Percentiles rank a stretch among this genome's conserved stretches.
phyloP scores from a whole-genome alignment of 2,888 invertebrate genomes.

The Caenorhabditis uteleia region DNA sequence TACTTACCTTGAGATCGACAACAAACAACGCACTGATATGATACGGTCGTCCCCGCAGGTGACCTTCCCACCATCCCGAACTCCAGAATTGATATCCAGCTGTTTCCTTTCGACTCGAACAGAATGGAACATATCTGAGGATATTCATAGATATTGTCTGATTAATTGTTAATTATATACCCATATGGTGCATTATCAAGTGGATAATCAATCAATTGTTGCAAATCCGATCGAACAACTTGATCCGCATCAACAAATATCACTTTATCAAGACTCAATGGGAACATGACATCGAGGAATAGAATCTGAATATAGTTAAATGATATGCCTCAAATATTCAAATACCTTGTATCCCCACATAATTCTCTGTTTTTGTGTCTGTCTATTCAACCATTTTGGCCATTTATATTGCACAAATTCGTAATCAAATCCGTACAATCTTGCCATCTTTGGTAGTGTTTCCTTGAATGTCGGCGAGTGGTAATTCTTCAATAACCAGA shows the following conservation, averaged over 20 bases:
- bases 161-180: slow-evolving; percentile 10
- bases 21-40: slow-evolving; percentile 88
- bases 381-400: slow-evolving; percentile 97
- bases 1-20: slow-evolving; percentile 79
- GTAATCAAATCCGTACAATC: slow-evolving; percentile 93
- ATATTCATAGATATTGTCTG: neutral
- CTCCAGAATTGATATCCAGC: slow-evolving; percentile 99
- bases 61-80: slow-evolving; percentile 97
- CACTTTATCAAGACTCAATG: slow-evolving; percentile 94
- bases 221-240: slow-evolving; percentile 69
- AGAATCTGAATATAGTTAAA: slow-evolving; percentile 78
- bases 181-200: slow-evolving; percentile 73
- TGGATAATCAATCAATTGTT: slow-evolving; percentile 76
- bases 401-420: slow-evolving; percentile 98
- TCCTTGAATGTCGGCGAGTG: slow-evolving; percentile 94
- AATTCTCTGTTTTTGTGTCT: slow-evolving; percentile 97
- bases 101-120: slow-evolving; percentile 95
- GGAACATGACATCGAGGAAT: slow-evolving; percentile 96
- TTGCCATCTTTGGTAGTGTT: slow-evolving; percentile 91
- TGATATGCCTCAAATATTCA: neutral
- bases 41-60: slow-evolving; percentile 90
- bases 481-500: slow-evolving; percentile 99
- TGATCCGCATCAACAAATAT: slow-evolving; percentile 99
- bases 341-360: slow-evolving; percentile 83
- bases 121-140: slow-evolving; percentile 90